Base-by-base conservation (phyloP, 35 echinoderm and acorn worm genomes). In the Stichopus chloronotus region DNA sequence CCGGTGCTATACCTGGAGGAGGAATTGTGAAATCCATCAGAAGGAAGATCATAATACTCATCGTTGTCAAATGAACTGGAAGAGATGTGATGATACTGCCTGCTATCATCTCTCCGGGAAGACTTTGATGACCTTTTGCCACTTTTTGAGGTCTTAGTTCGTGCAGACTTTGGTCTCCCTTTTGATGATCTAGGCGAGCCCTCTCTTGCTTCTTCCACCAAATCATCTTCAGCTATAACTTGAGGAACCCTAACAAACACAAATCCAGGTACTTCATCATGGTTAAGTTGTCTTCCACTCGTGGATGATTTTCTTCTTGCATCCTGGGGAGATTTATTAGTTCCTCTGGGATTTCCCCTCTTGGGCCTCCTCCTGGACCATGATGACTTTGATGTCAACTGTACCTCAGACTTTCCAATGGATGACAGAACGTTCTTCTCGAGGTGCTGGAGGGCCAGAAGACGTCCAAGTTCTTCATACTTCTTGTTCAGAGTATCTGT, bases 381-480 rank as follows among this genome's bases (percentile, higher is more conserved):
- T 10, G 59, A 10, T 61, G 59, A 61, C 5, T 82, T 82, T 23
- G 82, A 59, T n/a, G 13, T 58, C 54, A 85, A 58, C 8, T 85
- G 82, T 8, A 85, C 57, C 10, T 85, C 55, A 53, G 58, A 10
- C 56, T 56, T 58, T 58, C 57, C 82, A 7, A 72, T 59, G 0
- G 87, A 55, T 72, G 87, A 89, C 8, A 89, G 57, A 72, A 89
- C 87, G 12, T 43, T 89, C 52, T 89, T 12, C 57, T 89, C 87
- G 14, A 89, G 57, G 52, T 71, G 59, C 23, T 89, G 59, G 5
- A 89, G 60, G 9, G 60, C 87, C 61, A 89, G 59, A 5, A 89
- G 61, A 22, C 87, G 59, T 13, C 87, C 87, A 25, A 89, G 87
- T 55, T 89, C 87, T 63, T 89, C 87, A 89, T 89, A 89, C 71